phyloP scores from a whole-genome alignment of 2,797 vertebrate species.

The Ispidina lecontei region DNA sequence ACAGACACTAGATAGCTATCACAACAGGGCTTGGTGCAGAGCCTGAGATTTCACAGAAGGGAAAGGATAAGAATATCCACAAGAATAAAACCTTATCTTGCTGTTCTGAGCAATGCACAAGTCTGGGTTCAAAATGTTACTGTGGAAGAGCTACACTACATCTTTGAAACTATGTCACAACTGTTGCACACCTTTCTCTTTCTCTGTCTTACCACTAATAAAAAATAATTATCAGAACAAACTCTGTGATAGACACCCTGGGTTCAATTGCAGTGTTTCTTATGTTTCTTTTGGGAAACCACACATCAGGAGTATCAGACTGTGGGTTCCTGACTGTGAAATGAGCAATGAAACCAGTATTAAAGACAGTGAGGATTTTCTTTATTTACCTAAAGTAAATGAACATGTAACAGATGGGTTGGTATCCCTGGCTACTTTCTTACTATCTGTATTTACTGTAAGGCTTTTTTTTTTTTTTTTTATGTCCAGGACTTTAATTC shows the following conservation, averaged over 20 bases:
- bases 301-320: not conserved
- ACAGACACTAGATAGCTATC: not conserved
- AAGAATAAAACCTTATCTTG: not conserved
- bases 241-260: not conserved
- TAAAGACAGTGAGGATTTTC: not conserved
- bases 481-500: constrained; percentile 90
- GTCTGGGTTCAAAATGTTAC: not conserved
- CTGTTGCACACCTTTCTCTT: not conserved
- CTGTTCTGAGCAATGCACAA: not conserved
- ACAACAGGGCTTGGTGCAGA: not conserved
- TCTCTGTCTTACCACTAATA: not conserved
- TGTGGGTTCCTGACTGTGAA: not conserved
- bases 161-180: not conserved
- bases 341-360: not conserved
- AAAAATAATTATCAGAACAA: not conserved
- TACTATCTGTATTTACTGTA: not conserved
- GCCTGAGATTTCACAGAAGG: not conserved
- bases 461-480: not conserved
- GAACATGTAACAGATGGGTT: not conserved
- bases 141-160: not conserved
- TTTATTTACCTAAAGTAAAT: not conserved
- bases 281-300: not conserved
- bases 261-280: not conserved
- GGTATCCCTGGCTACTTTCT: not conserved
- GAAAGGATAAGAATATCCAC: not conserved